Evolutionary conservation across 2,113 vertebrate species (phyloP).

Genomic region (Eulemur rufifrons): DNA sequence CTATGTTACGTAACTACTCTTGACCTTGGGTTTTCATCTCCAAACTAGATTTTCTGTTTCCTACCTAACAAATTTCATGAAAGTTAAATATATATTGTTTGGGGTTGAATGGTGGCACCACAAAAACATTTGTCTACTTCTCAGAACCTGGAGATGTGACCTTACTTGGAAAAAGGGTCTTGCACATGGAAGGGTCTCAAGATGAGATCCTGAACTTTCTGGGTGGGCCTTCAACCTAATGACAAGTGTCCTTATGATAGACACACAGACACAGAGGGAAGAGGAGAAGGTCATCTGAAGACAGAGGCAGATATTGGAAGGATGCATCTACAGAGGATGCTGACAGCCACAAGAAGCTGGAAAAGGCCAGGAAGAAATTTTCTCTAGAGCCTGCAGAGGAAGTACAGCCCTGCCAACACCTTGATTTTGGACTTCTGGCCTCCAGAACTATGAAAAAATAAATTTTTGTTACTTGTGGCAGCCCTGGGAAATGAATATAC

Average conservation of each 20-base stretch:
- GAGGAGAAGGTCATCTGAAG: neutral
- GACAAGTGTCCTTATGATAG: neutral
- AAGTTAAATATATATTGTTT: neutral
- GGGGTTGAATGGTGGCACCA: neutral
- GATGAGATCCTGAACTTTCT: neutral
- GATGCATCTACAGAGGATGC: too few species aligned
- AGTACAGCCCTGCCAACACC: fast-evolving
- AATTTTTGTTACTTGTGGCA: neutral
- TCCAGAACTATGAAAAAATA: neutral
- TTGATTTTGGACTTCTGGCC: neutral
- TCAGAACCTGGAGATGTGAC: neutral
- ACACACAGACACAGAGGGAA: neutral
- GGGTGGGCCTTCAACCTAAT: neutral
- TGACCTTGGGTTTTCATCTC: neutral
- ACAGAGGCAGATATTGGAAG: neutral
- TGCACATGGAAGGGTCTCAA: neutral
- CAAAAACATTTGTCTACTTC: neutral
- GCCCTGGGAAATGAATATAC: neutral
- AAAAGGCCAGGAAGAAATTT: neutral
- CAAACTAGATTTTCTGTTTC: neutral
- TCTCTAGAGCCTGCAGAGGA: neutral
- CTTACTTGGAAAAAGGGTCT: neutral
- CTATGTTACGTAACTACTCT: neutral
- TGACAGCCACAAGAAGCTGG: neutral
- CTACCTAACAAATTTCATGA: neutral